A percentile compares a stretch with the other conserved stretches of the same genome.
phyloP scores from a whole-genome alignment of 2,113 vertebrate species.

The Turdus rufiventris region DNA sequence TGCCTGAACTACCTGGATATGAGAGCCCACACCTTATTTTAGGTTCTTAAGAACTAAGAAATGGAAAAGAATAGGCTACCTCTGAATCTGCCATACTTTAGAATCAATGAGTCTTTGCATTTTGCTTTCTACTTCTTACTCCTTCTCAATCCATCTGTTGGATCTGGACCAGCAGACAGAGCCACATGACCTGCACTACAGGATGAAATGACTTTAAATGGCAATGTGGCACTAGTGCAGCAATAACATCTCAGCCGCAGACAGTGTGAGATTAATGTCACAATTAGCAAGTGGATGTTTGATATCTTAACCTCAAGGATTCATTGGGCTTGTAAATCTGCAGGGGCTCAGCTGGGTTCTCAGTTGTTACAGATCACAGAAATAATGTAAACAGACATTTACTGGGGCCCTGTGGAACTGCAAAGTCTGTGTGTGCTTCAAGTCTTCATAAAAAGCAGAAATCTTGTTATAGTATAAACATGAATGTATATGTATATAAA shows the following conservation, averaged over 20 bases:
- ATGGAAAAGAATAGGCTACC: neutral
- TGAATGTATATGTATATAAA: neutral
- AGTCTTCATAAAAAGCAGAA: neutral
- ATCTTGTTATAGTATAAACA: neutral
- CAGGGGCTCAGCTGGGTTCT: neutral
- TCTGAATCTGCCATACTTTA: neutral
- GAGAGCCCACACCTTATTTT: neutral
- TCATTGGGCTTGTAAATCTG: slow-evolving; percentile 33
- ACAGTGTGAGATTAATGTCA: slow-evolving; percentile 44
- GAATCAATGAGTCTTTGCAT: neutral
- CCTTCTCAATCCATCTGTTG: slow-evolving; percentile 1
- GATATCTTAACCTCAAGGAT: slow-evolving; percentile 36
- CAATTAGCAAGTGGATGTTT: slow-evolving; percentile 39
- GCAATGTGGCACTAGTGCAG: slow-evolving; percentile 17
- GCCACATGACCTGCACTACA: slow-evolving; percentile 11
- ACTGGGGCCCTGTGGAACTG: neutral
- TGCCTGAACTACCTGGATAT: neutral
- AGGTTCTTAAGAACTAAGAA: neutral
- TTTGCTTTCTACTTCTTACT: slow-evolving; percentile 5
- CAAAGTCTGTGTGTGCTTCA: neutral
- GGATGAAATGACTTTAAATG: slow-evolving; percentile 62
- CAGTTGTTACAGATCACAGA: neutral
- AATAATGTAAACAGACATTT: neutral
- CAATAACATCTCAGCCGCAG: slow-evolving; percentile 42
- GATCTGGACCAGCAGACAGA: slow-evolving; percentile 12